Conservation (phyloP, 2,113 vertebrate species). For the Chlorodrepanis virens region DNA sequence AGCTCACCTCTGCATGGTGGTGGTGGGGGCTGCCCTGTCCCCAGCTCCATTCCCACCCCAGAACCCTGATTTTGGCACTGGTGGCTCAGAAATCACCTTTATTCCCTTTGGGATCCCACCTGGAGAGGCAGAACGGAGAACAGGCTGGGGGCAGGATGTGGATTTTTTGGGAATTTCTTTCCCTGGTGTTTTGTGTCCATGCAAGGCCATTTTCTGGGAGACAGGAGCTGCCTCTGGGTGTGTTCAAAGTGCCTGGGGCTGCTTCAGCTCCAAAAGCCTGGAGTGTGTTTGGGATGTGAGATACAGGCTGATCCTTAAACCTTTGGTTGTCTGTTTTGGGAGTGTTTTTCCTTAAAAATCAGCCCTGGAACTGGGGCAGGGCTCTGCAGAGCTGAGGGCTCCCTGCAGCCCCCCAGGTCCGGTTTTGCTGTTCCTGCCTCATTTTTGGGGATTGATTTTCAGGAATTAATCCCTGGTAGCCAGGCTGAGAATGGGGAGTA, state of each 20-base stretch:
- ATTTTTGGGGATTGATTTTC: rapidly evolving
- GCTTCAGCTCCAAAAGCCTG: background rate
- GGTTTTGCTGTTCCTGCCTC: rapidly evolving
- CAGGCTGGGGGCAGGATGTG: background rate
- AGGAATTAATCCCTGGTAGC: background rate
- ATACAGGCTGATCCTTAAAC: background rate
- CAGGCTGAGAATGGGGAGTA: background rate
- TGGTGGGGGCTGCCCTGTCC: background rate
- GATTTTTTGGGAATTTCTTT: background rate
- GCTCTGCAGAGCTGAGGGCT: background rate
- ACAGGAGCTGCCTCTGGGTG: background rate
- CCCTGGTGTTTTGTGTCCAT: background rate
- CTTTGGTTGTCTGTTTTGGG: rapidly evolving
- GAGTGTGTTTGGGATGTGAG: rapidly evolving
- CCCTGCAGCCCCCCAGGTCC: rapidly evolving
- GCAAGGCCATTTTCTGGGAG: background rate
- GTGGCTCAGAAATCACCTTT: background rate
- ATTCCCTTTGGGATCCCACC: background rate
- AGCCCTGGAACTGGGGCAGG: background rate
- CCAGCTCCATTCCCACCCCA: background rate
- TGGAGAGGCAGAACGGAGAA: rapidly evolving
- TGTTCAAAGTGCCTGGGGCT: background rate
- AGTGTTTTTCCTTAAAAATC: background rate
- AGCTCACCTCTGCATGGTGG: rapidly evolving
- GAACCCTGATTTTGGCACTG: background rate